A percentile compares a stretch with the other conserved stretches of the same genome.
These are phyloP conservation scores for Ginglymostoma cirratum DNA, from an alignment of 2,113 vertebrate genomes.

Conservation along the genomic window DNA sequence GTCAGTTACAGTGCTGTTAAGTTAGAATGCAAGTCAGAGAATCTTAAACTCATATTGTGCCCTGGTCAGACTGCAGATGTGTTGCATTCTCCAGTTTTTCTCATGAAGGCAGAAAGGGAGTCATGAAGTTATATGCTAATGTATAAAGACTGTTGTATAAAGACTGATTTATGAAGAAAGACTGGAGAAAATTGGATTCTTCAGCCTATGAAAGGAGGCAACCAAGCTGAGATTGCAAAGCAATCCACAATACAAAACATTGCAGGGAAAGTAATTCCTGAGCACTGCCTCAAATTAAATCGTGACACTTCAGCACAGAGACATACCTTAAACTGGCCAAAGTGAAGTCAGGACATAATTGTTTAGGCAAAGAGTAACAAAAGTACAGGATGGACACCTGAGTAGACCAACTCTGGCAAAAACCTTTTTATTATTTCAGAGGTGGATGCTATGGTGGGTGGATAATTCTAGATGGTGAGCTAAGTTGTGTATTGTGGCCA, in stretches of 20 bases:
- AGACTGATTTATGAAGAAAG: background rate
- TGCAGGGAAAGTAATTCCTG: background rate
- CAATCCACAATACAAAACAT: background rate
- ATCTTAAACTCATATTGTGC: background rate
- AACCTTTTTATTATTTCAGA: background rate
- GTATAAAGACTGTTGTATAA: background rate
- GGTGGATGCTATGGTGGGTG: background rate
- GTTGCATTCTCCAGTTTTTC: background rate
- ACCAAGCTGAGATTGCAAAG: background rate
- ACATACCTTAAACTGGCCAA: background rate
- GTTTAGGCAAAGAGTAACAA: background rate
- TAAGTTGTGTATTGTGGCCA: background rate
- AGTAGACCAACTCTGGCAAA: background rate
- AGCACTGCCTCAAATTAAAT: background rate
- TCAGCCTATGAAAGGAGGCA: background rate
- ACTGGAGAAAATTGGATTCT: background rate
- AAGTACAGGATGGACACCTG: background rate
- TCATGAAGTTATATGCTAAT: background rate
- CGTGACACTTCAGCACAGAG: background rate
- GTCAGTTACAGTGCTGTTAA: background rate
- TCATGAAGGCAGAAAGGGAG: background rate
- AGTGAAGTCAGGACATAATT: background rate
- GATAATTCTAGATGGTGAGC: background rate
- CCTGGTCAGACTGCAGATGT: background rate
- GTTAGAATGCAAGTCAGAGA: background rate